Base-by-base conservation (phyloP, 2,797 vertebrate species). In the Gobionotothen gibberifrons region DNA sequence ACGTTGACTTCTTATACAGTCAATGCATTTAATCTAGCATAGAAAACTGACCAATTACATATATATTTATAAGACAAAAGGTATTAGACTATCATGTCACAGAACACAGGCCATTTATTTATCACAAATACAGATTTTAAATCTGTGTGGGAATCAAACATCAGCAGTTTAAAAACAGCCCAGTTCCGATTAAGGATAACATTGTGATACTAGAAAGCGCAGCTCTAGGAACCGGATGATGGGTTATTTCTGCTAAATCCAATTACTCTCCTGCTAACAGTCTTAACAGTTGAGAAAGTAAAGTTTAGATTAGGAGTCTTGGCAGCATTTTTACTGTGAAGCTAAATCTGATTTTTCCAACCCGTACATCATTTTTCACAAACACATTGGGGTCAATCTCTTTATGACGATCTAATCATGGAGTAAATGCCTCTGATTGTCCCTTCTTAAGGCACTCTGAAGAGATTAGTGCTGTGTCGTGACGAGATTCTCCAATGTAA, bases 201-300 rank as follows among this genome's bases (percentile, higher is more conserved):
- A 59, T 16, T 82, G 16, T 22, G 7, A 48, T 36, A 26, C 46
- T 72, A 49, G 39, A 68, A 72, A 69, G 56, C 2, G 3, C 32
- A 1, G 72, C 71, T 79, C 46, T 46, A n/a, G 56, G 70, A 83
- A 83, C 72, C 75, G 86, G 80, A 69, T 51, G 68, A 69, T 26
- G 42, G 86, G 91, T 89, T 88, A 93, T 96, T 88, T 90, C 78
- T 87, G 85, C 84, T 79, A 79, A 88, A 94, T 92, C 83, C 90
- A 90, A 92, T 93, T 91, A 94, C 76, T 90, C 86, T 65, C 84
- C 90, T 79, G 93, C 84, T 88, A 93, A 90, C 68, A 44, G 69
- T 88, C 78, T 78, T 90, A 86, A 78, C 78, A 49, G 78, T 72
- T 76, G 74, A 54, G 61, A 68, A 75, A 87, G 86, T 84, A 88